Percentiles rank a stretch among this genome's conserved stretches.
Conservation (phyloP, 2,888 invertebrate species). For the Drosophila bunnanda region DNA sequence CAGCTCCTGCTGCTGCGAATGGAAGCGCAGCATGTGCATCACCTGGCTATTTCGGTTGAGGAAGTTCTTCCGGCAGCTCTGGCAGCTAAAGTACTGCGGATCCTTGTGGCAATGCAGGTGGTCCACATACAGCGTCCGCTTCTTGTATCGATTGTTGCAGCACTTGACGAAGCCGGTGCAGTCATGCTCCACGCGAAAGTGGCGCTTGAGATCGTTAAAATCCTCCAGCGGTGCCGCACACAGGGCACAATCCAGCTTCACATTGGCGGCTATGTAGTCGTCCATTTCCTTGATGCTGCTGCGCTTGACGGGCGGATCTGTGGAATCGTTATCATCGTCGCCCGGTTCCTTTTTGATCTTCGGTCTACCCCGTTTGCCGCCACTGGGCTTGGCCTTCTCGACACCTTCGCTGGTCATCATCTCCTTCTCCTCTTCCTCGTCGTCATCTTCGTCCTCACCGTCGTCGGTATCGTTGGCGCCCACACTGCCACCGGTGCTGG, state of each 20-base stretch:
- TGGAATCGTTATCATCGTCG: constrained; percentile 20
- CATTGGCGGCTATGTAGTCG: constrained; percentile 74
- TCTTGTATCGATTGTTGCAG: constrained; percentile 77
- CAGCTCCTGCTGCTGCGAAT: constrained; percentile 71
- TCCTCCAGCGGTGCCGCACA: constrained; percentile 60
- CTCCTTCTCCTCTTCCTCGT: constrained; percentile 1
- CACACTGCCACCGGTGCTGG: no score
- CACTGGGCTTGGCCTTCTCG: constrained; percentile 13
- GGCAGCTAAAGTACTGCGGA: constrained; percentile 73
- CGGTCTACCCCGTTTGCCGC: constrained; percentile 65
- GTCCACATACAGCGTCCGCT: constrained; percentile 75
- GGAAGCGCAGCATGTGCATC: constrained; percentile 76
- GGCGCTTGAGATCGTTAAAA: constrained; percentile 69
- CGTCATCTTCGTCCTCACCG: constrained; percentile 15
- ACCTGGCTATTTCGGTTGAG: constrained; percentile 76
- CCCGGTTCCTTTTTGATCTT: constrained; percentile 43
- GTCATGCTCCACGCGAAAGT: constrained; percentile 67
- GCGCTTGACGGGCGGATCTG: constrained; percentile 63
- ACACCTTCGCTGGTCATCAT: background rate
- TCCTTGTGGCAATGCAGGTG: constrained; percentile 75
- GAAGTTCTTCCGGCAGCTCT: constrained; percentile 65
- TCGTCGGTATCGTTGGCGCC: background rate
- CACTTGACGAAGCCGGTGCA: constrained; percentile 73
- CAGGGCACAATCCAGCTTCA: constrained; percentile 65
- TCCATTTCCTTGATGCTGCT: constrained; percentile 71